phyloP scores from a whole-genome alignment of 2,113 vertebrate genomes.

The Carassius gibelio region DNA sequence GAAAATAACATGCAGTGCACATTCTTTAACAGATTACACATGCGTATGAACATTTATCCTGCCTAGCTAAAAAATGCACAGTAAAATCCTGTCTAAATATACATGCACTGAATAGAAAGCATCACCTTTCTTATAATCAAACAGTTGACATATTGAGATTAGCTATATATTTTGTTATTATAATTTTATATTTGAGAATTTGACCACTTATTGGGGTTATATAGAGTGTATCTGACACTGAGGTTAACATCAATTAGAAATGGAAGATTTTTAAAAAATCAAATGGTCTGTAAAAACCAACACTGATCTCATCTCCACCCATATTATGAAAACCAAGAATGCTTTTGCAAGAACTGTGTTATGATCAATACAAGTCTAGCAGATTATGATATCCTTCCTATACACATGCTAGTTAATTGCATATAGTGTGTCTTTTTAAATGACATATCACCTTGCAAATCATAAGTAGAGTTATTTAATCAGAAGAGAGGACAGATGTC shows the following conservation, averaged over 20 bases:
- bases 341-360: background rate
- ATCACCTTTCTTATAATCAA: background rate
- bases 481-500: constrained; percentile 45
- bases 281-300: background rate
- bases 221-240: constrained; percentile 14
- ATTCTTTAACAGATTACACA: constrained; percentile 12
- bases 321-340: background rate
- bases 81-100: constrained; percentile 16
- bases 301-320: background rate
- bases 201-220: background rate
- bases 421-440: background rate
- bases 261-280: background rate
- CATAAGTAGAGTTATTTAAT: constrained; percentile 40
- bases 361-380: background rate
- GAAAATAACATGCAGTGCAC: constrained; percentile 2
- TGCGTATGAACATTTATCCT: background rate
- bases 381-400: background rate
- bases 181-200: background rate
- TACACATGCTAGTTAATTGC: background rate
- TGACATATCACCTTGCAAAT: background rate
- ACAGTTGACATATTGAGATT: background rate
- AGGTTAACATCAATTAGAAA: constrained; percentile 18
- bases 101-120: background rate
- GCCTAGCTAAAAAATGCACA: background rate
- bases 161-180: background rate